A percentile compares a stretch with the other conserved stretches of the same genome.
These are phyloP conservation scores for Catalaphyllia jardinei DNA, from an alignment of 64 coral and sea anemone species.

Conservation along the genomic window DNA sequence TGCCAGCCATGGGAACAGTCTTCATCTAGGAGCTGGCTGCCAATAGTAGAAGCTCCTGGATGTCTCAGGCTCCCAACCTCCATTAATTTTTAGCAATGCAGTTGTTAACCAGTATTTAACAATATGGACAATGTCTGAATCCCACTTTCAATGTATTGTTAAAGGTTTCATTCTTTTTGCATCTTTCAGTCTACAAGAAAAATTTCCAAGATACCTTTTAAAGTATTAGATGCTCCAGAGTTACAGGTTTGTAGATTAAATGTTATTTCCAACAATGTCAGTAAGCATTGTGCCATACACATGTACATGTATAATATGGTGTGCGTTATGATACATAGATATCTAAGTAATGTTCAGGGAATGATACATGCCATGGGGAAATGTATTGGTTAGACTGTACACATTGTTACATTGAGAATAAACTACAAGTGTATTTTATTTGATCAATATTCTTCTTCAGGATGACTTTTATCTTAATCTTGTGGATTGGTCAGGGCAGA, in stretches of 20 bases:
- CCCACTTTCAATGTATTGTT: too few species aligned
- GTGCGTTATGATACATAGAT: not conserved
- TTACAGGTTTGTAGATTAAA: slow-evolving; percentile 62
- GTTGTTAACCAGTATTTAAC: too few species aligned
- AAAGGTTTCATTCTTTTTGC: not conserved
- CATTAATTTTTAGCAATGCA: too few species aligned
- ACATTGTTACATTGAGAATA: not conserved
- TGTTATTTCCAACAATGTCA: too few species aligned
- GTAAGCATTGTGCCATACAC: not conserved
- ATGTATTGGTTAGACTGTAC: too few species aligned
- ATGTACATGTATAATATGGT: too few species aligned
- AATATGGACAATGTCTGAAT: too few species aligned
- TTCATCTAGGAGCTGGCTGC: too few species aligned
- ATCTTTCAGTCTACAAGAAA: slow-evolving; percentile 90
- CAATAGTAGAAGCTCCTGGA: too few species aligned
- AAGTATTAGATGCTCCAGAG: slow-evolving; percentile 98
- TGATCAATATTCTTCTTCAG: slow-evolving; percentile 19
- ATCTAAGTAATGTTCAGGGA: not conserved
- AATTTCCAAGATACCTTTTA: slow-evolving; percentile 99
- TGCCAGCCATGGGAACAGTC: too few species aligned
- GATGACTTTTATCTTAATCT: slow-evolving; percentile 99
- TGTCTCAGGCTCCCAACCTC: too few species aligned
- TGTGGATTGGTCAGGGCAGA: slow-evolving; percentile 99
- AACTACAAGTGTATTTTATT: not conserved
- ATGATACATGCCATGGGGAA: too few species aligned